These are phyloP conservation scores for Watsonalla binaria DNA, from an alignment of 2,888 invertebrate species.

Conservation along the genomic window DNA sequence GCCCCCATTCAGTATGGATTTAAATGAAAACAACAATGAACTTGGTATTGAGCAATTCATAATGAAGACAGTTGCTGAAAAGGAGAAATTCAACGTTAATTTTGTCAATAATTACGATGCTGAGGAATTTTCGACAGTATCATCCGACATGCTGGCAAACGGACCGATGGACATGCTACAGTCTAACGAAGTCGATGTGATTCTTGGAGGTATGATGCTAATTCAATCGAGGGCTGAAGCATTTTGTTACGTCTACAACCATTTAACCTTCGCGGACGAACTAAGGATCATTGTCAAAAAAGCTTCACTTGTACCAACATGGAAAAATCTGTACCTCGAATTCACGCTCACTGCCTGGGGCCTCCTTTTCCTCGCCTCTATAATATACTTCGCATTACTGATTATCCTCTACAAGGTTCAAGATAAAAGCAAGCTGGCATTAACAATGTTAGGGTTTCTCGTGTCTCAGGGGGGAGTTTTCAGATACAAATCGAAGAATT, in stretches of 20 bases:
- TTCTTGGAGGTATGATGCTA: slow-evolving; percentile 30
- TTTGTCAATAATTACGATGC: slow-evolving; percentile 24
- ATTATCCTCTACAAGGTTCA: slow-evolving; percentile 15
- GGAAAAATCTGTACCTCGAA: slow-evolving; percentile 39
- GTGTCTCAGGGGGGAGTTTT: slow-evolving; percentile 24
- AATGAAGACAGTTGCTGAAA: slow-evolving; percentile 33
- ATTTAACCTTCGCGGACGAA: slow-evolving; percentile 37
- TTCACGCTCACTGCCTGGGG: slow-evolving; percentile 39
- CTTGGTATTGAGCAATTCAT: slow-evolving; percentile 33
- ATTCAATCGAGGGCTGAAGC: slow-evolving; percentile 18
- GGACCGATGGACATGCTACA: slow-evolving; percentile 28
- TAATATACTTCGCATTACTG: slow-evolving; percentile 25
- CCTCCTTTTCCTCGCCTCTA: slow-evolving; percentile 23
- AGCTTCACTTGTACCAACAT: slow-evolving; percentile 24
- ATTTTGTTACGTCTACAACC: slow-evolving; percentile 34
- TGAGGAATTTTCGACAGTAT: slow-evolving; percentile 28
- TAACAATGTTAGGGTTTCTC: slow-evolving; percentile 34
- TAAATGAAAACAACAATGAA: slow-evolving; percentile 2
- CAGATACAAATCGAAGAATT: background rate
- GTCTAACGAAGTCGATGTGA: slow-evolving; percentile 22
- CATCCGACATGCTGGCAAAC: slow-evolving; percentile 26
- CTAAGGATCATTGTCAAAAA: slow-evolving; percentile 36
- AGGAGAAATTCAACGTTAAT: slow-evolving; percentile 38
- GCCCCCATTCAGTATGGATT: slow-evolving; percentile 42
- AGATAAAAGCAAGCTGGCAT: slow-evolving; percentile 26